These are phyloP conservation scores for Capreolus pygargus DNA, from an alignment of 2,113 vertebrate genomes.

Conservation along the genomic window DNA sequence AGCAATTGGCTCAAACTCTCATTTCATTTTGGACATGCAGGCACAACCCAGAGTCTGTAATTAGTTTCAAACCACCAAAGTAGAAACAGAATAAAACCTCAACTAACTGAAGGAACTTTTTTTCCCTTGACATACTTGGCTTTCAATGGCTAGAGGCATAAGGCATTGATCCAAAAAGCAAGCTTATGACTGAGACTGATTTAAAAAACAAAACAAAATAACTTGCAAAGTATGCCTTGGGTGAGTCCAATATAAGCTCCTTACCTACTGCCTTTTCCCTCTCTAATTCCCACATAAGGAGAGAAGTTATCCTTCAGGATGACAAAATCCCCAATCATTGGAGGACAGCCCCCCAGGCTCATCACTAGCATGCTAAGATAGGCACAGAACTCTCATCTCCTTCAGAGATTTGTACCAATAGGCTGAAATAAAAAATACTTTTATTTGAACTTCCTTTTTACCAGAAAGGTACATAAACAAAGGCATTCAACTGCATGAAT, in stretches of 20 bases:
- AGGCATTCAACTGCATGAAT: not conserved
- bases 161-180: conserved; percentile 21
- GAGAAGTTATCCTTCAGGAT: not conserved
- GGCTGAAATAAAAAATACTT: not conserved
- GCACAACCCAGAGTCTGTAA: conserved; percentile 52
- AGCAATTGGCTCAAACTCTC: conserved; percentile 57
- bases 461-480: not conserved
- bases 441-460: not conserved
- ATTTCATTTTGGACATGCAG: conserved; percentile 58
- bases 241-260: not conserved
- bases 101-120: not conserved
- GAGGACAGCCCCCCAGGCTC: not conserved
- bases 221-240: not conserved
- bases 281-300: not conserved
- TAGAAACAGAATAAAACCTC: conserved; percentile 52
- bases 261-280: not conserved
- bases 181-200: not conserved
- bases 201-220: conserved; percentile 36
- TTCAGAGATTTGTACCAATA: not conserved
- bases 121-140: conserved; percentile 9
- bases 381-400: not conserved
- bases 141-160: conserved; percentile 19
- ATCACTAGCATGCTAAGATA: not conserved
- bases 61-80: conserved; percentile 66
- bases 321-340: not conserved